Conservation (phyloP, 1,140 invertebrate species). For the Helicoverpa armigera region DNA sequence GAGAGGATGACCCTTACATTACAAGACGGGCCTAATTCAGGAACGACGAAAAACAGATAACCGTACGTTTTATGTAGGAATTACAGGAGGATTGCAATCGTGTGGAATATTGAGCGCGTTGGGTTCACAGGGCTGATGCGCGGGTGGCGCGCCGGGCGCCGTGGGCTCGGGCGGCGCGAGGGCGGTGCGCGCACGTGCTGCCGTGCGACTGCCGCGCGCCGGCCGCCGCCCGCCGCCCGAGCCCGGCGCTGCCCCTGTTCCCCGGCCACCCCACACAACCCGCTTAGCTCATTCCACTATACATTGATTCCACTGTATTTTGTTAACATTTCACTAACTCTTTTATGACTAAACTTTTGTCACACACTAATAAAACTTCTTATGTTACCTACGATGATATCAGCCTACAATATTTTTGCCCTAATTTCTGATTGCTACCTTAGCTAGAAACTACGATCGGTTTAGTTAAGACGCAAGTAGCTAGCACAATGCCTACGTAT, state of each 20-base stretch:
- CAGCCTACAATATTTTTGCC: background rate
- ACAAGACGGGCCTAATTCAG: slow-evolving; percentile 18
- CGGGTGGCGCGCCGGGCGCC: slow-evolving; percentile 60
- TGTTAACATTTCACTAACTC: slow-evolving; percentile 41
- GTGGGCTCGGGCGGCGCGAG: slow-evolving; percentile 66
- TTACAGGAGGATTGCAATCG: slow-evolving; percentile 40
- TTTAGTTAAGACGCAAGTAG: background rate
- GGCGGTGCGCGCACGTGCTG: slow-evolving; percentile 80
- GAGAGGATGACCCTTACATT: slow-evolving; percentile 42
- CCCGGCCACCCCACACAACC: slow-evolving; percentile 58
- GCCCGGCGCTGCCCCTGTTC: slow-evolving; percentile 60
- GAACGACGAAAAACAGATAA: slow-evolving; percentile 6
- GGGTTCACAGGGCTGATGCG: slow-evolving; percentile 62
- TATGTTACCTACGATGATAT: background rate
- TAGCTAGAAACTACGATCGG: background rate
- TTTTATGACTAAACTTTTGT: slow-evolving; percentile 17
- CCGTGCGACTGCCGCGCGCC: slow-evolving; percentile 80
- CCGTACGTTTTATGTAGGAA: slow-evolving; percentile 6
- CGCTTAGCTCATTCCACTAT: slow-evolving; percentile 57
- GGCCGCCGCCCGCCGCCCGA: slow-evolving; percentile 51
- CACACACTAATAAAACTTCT: background rate
- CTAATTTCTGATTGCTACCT: background rate
- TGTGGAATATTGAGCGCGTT: slow-evolving; percentile 71
- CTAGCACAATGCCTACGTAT: too few species aligned
- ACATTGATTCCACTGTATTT: slow-evolving; percentile 63